Evolutionary conservation across 1,140 invertebrate species (phyloP).

Genomic region (Drosophila bifasciata): DNA sequence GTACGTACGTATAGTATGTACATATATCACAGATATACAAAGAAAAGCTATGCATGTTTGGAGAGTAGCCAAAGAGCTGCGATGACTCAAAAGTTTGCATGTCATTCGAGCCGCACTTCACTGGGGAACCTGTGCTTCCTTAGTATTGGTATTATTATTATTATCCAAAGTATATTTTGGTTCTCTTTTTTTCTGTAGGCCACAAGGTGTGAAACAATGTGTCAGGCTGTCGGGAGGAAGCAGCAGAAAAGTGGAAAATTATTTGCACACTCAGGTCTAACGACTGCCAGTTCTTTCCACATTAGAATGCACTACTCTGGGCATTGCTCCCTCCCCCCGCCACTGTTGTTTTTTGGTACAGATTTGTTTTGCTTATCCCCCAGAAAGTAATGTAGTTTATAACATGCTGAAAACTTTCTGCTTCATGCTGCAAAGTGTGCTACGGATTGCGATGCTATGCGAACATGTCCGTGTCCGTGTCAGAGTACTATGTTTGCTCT

Average conservation of each 20-base stretch:
- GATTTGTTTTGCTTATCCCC: slow-evolving; percentile 75
- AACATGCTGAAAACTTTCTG: slow-evolving; percentile 71
- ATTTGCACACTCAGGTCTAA: slow-evolving; percentile 47
- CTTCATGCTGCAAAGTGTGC: slow-evolving; percentile 52
- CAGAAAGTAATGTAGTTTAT: slow-evolving; percentile 73
- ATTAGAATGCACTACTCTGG: slow-evolving; percentile 60
- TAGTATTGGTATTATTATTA: slow-evolving; percentile 1
- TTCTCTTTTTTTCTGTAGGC: slow-evolving; percentile 23
- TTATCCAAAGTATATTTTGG: slow-evolving; percentile 3
- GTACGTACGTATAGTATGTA: no score
- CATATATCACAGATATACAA: slow-evolving; percentile 24
- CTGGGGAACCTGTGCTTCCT: slow-evolving; percentile 36
- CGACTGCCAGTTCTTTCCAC: slow-evolving; percentile 16
- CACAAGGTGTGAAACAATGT: slow-evolving; percentile 73
- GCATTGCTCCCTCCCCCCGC: slow-evolving; percentile 3
- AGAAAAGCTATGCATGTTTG: slow-evolving; percentile 32
- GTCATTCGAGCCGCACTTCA: slow-evolving; percentile 75
- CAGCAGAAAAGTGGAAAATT: slow-evolving; percentile 43
- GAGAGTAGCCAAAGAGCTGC: slow-evolving; percentile 26
- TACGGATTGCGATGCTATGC: slow-evolving; percentile 25
- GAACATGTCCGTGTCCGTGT: no score
- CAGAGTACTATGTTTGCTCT: slow-evolving; percentile 3
- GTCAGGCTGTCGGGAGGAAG: slow-evolving; percentile 9
- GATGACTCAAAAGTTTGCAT: slow-evolving; percentile 71
- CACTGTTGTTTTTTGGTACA: slow-evolving; percentile 38